phyloP scores from a whole-genome alignment of 1,140 invertebrate genomes.

The Drosophila lowei region DNA sequence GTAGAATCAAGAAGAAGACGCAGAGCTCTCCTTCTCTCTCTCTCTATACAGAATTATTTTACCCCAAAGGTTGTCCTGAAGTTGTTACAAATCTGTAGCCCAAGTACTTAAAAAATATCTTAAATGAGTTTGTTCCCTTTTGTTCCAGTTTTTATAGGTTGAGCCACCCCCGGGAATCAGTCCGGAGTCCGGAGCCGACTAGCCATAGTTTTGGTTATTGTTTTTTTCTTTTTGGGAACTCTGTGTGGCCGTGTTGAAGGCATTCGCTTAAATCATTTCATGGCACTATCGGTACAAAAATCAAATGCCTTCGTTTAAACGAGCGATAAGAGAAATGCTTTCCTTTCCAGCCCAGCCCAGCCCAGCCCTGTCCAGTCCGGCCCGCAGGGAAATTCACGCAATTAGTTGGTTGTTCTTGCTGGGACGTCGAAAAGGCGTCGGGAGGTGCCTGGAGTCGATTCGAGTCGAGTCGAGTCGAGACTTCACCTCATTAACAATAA shows the following conservation, averaged over 20 bases:
- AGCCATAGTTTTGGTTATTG: slow-evolving; percentile 68
- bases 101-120: slow-evolving; percentile 78
- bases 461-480: slow-evolving; percentile 23
- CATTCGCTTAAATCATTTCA: slow-evolving; percentile 68
- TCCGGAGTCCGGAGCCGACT: not conserved
- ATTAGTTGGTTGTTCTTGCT: slow-evolving; percentile 66
- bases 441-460: slow-evolving; percentile 43
- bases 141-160: slow-evolving; percentile 64
- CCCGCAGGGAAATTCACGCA: slow-evolving; percentile 64
- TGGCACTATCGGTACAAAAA: slow-evolving; percentile 79
- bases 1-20: too few species aligned
- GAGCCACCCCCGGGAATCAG: not conserved
- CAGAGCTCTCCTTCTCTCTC: too few species aligned
- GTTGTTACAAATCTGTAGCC: slow-evolving; percentile 50
- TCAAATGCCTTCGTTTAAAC: slow-evolving; percentile 81
- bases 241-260: slow-evolving; percentile 32
- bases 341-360: slow-evolving; percentile 6
- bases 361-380: slow-evolving; percentile 21
- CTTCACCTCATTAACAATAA: slow-evolving; percentile 76
- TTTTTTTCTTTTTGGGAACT: slow-evolving; percentile 28
- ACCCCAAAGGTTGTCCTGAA: too few species aligned
- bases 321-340: slow-evolving; percentile 64
- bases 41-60: too few species aligned
- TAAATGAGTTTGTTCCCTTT: slow-evolving; percentile 71
- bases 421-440: slow-evolving; percentile 76